phyloP scores from a whole-genome alignment of 2,113 vertebrate species.

The Thamnophis sirtalis region DNA sequence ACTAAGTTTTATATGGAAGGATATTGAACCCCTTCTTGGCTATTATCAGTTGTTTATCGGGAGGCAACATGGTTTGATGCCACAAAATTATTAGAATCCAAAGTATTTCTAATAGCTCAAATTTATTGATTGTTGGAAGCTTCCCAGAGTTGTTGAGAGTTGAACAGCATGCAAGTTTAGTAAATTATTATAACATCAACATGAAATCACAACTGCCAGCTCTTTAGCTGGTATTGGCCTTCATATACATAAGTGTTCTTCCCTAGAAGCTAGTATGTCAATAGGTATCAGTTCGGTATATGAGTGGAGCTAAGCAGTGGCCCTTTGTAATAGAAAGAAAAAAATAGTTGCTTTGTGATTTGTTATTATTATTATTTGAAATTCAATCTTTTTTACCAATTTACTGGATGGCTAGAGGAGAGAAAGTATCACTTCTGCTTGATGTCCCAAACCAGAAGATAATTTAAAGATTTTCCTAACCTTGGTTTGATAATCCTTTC shows the following conservation, averaged over 20 bases:
- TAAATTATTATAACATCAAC: background rate
- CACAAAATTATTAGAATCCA: background rate
- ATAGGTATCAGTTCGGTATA: background rate
- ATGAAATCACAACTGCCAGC: background rate
- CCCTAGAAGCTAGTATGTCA: background rate
- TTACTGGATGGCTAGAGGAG: background rate
- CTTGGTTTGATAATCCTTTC: background rate
- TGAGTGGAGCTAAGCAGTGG: background rate
- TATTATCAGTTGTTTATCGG: background rate
- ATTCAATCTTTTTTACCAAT: background rate
- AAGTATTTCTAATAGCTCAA: background rate
- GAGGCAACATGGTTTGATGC: background rate
- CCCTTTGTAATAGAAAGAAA: background rate
- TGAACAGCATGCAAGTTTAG: background rate
- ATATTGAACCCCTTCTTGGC: background rate
- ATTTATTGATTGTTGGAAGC: background rate
- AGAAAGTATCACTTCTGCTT: background rate
- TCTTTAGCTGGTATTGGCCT: background rate
- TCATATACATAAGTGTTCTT: background rate
- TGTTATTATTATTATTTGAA: background rate
- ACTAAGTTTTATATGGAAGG: background rate
- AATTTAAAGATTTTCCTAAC: background rate
- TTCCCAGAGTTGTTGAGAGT: background rate
- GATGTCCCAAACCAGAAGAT: background rate
- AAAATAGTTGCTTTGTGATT: background rate